Conservation (phyloP, 1,140 invertebrate genomes). For the Pectinophora gossypiella region DNA sequence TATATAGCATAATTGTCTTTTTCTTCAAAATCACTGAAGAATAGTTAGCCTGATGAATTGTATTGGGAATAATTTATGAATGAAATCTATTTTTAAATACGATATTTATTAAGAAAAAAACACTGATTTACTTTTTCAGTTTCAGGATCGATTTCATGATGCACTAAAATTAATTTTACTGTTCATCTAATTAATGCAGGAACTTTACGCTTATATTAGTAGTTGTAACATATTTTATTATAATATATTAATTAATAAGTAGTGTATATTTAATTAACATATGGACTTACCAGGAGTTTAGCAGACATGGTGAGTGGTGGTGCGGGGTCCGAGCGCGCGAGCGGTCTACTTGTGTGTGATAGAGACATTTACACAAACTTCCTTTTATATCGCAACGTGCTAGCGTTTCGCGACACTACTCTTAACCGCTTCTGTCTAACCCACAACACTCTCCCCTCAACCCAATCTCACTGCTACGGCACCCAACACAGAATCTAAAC, state of each 20-base stretch:
- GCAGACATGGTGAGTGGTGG: constrained; percentile 42
- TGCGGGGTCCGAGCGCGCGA: constrained; percentile 37
- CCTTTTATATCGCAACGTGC: constrained; percentile 72
- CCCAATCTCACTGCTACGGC: background rate
- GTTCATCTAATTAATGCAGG: no score
- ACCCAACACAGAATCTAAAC: background rate
- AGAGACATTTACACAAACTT: constrained; percentile 71
- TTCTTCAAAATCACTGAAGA: no score
- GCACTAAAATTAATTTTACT: no score
- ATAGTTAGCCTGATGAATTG: no score
- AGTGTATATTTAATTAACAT: background rate
- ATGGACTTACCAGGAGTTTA: constrained; percentile 55
- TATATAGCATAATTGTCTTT: no score
- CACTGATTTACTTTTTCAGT: no score
- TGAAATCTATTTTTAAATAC: no score
- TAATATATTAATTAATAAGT: background rate
- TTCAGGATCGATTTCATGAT: no score
- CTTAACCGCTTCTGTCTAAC: constrained; percentile 30
- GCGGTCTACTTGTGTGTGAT: constrained; percentile 56
- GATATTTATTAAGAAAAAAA: no score
- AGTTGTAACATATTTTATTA: no score
- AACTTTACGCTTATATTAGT: no score
- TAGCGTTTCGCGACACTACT: constrained; percentile 68
- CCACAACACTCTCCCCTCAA: background rate
- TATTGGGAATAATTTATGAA: no score